A percentile compares a stretch with the other conserved stretches of the same genome.
These are phyloP conservation scores for Hymenopus coronatus DNA, from an alignment of 2,888 invertebrate species.

Conservation along the genomic window DNA sequence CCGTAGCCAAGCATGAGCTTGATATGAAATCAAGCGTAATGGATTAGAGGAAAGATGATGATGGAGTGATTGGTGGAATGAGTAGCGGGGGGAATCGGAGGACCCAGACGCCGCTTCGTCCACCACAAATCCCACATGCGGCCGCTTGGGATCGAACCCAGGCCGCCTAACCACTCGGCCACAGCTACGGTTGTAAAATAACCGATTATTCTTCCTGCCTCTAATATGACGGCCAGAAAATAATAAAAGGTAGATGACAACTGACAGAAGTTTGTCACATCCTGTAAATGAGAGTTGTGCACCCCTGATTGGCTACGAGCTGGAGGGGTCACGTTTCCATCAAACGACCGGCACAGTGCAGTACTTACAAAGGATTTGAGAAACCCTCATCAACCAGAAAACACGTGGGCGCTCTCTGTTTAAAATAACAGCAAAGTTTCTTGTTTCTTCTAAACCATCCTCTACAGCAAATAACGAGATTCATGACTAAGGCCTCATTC, in stretches of 20 bases:
- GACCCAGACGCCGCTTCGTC: too few species aligned
- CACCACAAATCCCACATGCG: too few species aligned
- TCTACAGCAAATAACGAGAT: neutral
- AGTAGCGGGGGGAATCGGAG: too few species aligned
- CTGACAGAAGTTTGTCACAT: neutral
- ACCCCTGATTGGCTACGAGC: neutral
- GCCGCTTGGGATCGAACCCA: too few species aligned
- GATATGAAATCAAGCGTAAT: too few species aligned
- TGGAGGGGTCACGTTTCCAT: slow-evolving; percentile 13
- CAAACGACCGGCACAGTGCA: neutral
- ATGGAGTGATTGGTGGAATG: too few species aligned
- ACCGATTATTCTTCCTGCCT: too few species aligned
- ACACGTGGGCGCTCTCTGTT: neutral
- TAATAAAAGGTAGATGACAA: neutral
- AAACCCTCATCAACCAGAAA: neutral
- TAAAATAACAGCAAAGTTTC: neutral
- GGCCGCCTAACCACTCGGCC: too few species aligned
- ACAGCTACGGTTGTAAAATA: too few species aligned
- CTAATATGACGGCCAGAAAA: too few species aligned
- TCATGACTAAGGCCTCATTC: neutral
- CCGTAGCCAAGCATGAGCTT: too few species aligned
- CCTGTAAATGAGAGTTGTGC: neutral
- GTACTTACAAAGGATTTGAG: neutral
- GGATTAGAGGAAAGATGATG: too few species aligned
- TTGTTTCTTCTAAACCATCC: neutral